A percentile compares a stretch with the other conserved stretches of the same genome.
phyloP scores from a whole-genome alignment of 2,888 invertebrate species.

The Drosophila longiperda region DNA sequence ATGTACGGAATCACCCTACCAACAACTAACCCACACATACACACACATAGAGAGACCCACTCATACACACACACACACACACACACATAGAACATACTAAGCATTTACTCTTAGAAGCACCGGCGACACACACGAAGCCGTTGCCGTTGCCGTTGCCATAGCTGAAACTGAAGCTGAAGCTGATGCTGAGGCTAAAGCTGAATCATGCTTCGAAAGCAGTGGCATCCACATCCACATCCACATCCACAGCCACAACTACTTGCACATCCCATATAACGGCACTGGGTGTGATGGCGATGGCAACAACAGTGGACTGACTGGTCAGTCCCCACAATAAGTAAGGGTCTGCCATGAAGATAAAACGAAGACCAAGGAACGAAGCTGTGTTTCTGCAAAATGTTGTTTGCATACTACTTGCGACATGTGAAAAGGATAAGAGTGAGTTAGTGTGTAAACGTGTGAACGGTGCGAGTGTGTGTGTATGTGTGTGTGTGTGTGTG shows the following conservation, averaged over 20 bases:
- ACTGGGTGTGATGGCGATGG: slow-evolving; percentile 59
- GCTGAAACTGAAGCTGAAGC: slow-evolving; percentile 23
- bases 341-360: slow-evolving; percentile 81
- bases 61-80: slow-evolving; percentile 35
- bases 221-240: slow-evolving; percentile 55
- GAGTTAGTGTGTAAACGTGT: slow-evolving; percentile 41
- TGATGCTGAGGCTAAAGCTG: slow-evolving; percentile 64
- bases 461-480: slow-evolving; percentile 24
- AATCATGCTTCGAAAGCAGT: slow-evolving; percentile 75
- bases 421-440: slow-evolving; percentile 83
- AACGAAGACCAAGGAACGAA: slow-evolving; percentile 81
- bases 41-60: slow-evolving; percentile 12
- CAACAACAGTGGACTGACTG: slow-evolving; percentile 59
- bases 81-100: slow-evolving; percentile 40
- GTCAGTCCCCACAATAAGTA: slow-evolving; percentile 73
- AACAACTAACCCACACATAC: slow-evolving; percentile 44
- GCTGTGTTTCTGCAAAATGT: slow-evolving; percentile 81
- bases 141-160: slow-evolving; percentile 35
- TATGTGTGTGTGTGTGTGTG: slow-evolving; percentile 32
- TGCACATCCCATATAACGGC: slow-evolving; percentile 31
- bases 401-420: slow-evolving; percentile 85
- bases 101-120: slow-evolving; percentile 76
- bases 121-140: slow-evolving; percentile 64
- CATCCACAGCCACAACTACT: slow-evolving; percentile 23
- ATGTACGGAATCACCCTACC: slow-evolving; percentile 64